Conservation (phyloP, 1,140 invertebrate species). For the Hypothenemus hampei region DNA sequence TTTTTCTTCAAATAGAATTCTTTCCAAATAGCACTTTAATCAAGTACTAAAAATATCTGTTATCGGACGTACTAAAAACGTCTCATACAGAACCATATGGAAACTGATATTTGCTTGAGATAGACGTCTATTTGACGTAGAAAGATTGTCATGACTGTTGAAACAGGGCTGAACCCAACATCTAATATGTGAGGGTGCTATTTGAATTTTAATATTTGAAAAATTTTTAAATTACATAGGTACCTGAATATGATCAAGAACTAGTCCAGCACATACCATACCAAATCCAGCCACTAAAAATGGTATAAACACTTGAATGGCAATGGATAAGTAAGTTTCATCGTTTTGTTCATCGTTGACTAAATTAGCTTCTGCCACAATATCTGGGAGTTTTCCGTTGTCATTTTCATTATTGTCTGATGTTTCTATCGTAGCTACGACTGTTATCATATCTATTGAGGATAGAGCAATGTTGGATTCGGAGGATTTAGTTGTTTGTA, state of each 20-base stretch:
- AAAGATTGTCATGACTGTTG: too few relatives aligned
- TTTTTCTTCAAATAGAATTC: too few relatives aligned
- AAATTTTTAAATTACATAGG: too few relatives aligned
- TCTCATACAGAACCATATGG: too few relatives aligned
- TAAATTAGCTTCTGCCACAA: constrained; percentile 48
- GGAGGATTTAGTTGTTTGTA: constrained; percentile 32
- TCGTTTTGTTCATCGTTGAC: constrained; percentile 30
- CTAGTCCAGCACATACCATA: constrained; percentile 84
- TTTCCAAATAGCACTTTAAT: too few relatives aligned
- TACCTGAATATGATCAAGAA: constrained; percentile 64
- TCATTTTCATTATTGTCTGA: constrained; percentile 38
- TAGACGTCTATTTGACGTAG: too few relatives aligned
- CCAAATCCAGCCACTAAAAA: constrained; percentile 88
- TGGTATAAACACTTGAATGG: constrained; percentile 82
- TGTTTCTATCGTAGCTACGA: constrained; percentile 27
- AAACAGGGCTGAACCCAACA: too few relatives aligned
- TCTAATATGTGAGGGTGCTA: too few relatives aligned
- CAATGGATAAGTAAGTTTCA: constrained; percentile 58
- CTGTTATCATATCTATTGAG: constrained; percentile 32
- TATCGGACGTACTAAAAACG: too few relatives aligned
- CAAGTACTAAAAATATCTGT: too few relatives aligned
- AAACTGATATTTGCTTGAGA: too few relatives aligned
- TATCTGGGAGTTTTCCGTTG: constrained; percentile 51
- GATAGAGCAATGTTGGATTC: constrained; percentile 30
- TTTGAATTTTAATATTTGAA: too few relatives aligned